Percentiles rank a stretch among this genome's conserved stretches.
phyloP scores from a whole-genome alignment of 2,113 vertebrate species.

The Mormoops blainvillei region DNA sequence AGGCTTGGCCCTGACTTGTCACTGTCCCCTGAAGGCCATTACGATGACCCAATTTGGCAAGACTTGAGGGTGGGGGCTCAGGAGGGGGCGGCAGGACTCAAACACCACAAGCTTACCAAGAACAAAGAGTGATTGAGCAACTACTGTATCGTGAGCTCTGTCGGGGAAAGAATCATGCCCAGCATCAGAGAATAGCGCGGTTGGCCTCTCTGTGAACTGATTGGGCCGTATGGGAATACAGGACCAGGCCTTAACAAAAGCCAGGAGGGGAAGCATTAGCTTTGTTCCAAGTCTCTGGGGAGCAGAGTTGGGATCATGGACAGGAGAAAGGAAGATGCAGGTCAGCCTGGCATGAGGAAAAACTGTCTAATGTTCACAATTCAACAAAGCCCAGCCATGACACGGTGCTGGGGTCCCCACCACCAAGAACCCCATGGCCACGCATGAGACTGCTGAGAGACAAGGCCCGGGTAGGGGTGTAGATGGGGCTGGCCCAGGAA shows the following conservation, averaged over 20 bases:
- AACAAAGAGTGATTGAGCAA: not conserved
- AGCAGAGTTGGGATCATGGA: not conserved
- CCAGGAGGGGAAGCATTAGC: not conserved
- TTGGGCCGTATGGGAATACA: not conserved
- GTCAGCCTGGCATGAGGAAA: not conserved
- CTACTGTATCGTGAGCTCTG: not conserved
- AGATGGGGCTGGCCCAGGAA: not conserved
- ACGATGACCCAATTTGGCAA: not conserved
- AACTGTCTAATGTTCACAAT: not conserved
- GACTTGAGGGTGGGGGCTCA: not conserved
- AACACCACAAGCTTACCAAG: not conserved
- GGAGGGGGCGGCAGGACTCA: not conserved
- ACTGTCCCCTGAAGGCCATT: not conserved
- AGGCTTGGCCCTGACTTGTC: not conserved
- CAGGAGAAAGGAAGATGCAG: not conserved
- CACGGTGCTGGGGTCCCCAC: not conserved
- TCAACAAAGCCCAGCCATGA: not conserved
- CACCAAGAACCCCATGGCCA: not conserved
- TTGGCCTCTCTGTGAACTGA: not conserved
- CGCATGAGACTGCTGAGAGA: not conserved
- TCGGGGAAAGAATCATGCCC: not conserved
- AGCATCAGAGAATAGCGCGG: not conserved
- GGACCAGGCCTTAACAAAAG: not conserved
- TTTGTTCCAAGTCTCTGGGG: not conserved
- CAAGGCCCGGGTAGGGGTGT: not conserved